Conservation (phyloP, 2,888 invertebrate genomes). For the Tolmerus cingulatus region DNA sequence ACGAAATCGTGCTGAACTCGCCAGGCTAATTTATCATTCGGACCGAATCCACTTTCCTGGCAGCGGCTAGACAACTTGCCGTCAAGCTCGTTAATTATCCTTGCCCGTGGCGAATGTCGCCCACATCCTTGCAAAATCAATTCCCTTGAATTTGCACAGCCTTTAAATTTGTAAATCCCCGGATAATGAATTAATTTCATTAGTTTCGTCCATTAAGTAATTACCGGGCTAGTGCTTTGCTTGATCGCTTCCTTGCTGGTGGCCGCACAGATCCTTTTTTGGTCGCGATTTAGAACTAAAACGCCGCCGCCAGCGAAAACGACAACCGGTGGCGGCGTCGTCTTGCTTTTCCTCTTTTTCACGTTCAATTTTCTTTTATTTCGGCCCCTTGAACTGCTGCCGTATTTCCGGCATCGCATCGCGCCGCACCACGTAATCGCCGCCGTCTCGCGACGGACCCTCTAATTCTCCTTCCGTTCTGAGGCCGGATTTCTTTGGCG, state of each 20-base stretch:
- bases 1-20: background rate
- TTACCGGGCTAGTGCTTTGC: background rate
- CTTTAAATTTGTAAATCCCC: background rate
- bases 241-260: background rate
- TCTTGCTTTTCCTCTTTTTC: background rate
- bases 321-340: background rate
- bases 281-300: background rate
- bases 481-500: constrained; percentile 1
- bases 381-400: background rate
- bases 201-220: constrained; percentile 12
- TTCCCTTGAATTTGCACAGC: background rate
- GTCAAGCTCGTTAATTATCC: background rate
- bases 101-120: background rate
- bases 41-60: background rate
- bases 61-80: background rate
- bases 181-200: constrained; percentile 9
- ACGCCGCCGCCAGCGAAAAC: background rate
- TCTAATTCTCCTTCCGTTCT: background rate
- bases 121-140: background rate
- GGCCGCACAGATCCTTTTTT: background rate
- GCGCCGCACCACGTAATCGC: background rate
- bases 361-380: background rate
- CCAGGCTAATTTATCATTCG: background rate
- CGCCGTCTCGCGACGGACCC: constrained; percentile 3
- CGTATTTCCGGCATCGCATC: background rate